phyloP scores from a whole-genome alignment of 2,113 vertebrate species.

The Tachysurus fulvidraco region DNA sequence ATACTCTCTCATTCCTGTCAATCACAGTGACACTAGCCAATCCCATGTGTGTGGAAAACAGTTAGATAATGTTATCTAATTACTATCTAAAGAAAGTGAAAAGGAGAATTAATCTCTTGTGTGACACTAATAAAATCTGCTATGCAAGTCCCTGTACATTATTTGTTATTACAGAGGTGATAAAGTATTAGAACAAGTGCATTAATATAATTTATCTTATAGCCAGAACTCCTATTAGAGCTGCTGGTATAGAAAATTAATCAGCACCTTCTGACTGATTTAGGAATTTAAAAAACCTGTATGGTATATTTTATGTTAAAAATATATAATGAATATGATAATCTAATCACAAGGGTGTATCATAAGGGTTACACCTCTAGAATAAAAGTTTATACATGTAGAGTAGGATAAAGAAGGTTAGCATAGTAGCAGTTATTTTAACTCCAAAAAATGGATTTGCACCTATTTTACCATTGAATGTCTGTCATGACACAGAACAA shows the following conservation, averaged over 20 bases:
- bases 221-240: background rate
- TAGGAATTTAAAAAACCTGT: background rate
- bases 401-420: background rate
- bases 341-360: background rate
- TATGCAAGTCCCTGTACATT: background rate
- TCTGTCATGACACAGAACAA: too few species aligned
- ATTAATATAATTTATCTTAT: background rate
- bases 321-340: background rate
- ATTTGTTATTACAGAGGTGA: background rate
- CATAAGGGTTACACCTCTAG: background rate
- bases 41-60: too few species aligned
- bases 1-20: too few species aligned
- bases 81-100: too few species aligned
- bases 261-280: background rate
- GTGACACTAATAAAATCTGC: background rate
- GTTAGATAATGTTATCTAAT: too few species aligned
- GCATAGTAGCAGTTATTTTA: background rate
- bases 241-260: background rate
- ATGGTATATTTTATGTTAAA: background rate
- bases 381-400: background rate
- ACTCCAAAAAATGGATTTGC: too few species aligned
- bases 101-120: too few species aligned
- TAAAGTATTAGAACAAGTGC: background rate
- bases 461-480: too few species aligned
- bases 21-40: too few species aligned